Evolutionary conservation across 2,888 invertebrate genomes (phyloP), one percentile per base, ranked within the genome.

Genomic region (Drosophila borealis): DNA sequence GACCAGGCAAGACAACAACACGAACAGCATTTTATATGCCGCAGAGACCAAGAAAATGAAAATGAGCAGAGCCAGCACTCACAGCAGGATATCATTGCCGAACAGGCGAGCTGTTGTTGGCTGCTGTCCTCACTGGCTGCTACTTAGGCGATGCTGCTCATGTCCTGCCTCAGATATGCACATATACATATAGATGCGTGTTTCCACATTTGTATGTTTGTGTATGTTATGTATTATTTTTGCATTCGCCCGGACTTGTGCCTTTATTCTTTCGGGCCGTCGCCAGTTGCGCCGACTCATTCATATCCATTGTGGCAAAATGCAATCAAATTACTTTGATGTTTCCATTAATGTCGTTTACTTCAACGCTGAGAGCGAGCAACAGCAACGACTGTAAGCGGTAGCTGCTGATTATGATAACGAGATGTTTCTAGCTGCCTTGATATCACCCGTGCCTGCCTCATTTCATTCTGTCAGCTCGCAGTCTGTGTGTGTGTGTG

Each of bases 291-390:
- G 29, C 55, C 55, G 71, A 50, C 78, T 76, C 84, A 81, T 82
- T 86, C 80, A 71, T 75, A 78, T 80, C 78, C 83, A 86, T 86
- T 85, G 83, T 78, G 83, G 70, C 61, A 71, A 82, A 84, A 89
- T 89, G 85, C 85, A 86, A 86, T 86, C 85, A 86, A 86, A 86
- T 86, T 86, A 87, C 89, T 89, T 86, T 86, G 85, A 86, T 86
- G 85, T 87, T 81, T 81, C 89, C 85, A 89, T 89, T 86, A 86
- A 86, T 88, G 85, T 89, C 85, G 80, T 87, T 89, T 89, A 69
- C 80, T 84, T 81, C 81, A 80, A 75, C 88, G 74, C 74, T 72
- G 69, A 74, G 59, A 59, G 70, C 56, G 45, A 54, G 51, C 33
- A 46, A 51, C 34, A 63, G n/a, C 33, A 49, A 21, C 60, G 51